Evolutionary conservation across 2,113 vertebrate species (phyloP).

Genomic region (Heptranchias perlo): DNA sequence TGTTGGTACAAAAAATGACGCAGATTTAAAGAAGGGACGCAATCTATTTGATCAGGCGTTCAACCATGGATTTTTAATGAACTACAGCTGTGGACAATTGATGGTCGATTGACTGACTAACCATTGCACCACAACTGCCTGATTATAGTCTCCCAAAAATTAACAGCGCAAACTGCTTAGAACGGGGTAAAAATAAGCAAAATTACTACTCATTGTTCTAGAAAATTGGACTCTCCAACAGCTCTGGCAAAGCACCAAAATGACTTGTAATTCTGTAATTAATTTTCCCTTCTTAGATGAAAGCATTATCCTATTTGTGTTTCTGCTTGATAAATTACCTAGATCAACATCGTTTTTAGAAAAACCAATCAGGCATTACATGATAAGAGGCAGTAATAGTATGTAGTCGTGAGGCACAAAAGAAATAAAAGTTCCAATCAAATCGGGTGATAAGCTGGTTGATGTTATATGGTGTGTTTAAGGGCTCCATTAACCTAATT

Average conservation of each 20-base stretch:
- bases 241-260: constrained; percentile 30
- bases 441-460: neutral
- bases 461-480: neutral
- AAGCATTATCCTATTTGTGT: constrained; percentile 27
- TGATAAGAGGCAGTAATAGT: neutral
- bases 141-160: constrained; percentile 11
- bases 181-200: neutral
- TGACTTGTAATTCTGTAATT: constrained; percentile 33
- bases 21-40: neutral
- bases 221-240: constrained; percentile 19
- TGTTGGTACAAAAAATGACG: neutral
- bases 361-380: neutral
- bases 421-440: constrained; percentile 4
- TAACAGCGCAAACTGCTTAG: neutral
- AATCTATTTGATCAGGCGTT: neutral
- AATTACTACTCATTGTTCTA: constrained; percentile 36
- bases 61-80: constrained; percentile 14
- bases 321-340: constrained; percentile 23
- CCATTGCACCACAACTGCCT: neutral
- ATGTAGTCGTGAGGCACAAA: neutral
- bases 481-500: neutral
- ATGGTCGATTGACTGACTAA: constrained; percentile 33
- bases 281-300: constrained; percentile 28
- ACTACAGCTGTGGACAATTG: constrained; percentile 25
- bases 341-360: constrained; percentile 28